Evolutionary conservation across 2,113 vertebrate species (phyloP), one percentile per base, ranked within the genome.

Genomic region (Cairina moschata): DNA sequence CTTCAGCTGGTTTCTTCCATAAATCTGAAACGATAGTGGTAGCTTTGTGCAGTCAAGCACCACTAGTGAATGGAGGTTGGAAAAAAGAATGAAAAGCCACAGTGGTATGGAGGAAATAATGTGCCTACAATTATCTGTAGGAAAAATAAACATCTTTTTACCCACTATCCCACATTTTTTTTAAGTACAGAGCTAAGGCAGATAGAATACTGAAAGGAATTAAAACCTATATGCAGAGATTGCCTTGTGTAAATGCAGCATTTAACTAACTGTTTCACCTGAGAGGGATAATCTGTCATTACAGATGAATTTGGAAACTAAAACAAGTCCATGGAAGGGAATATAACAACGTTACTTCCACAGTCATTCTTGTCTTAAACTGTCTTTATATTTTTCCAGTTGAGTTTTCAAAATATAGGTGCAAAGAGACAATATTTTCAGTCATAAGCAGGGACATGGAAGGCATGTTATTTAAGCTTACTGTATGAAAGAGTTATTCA

Each of bases 141-240:
- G 79, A 86, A 96, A 95, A 95, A 94, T 95, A 95, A 91, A 91
- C 90, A 94, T 83, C 32, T 80, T 88, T 94, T 92, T 93, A 72
- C 71, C 94, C 68, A 72, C 58, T 90, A 88, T 21, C 40, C 58
- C 85, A n/a, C 68, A 86, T 74, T 67, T 73, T 91, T 88, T 83
- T 22, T 20, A 93, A 90, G 81, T 91, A 83, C 12, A 65, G 36
- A 77, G 63, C 63, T 90, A 67, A 77, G 46, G 20, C 3, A 0
- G 78, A 79, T 34, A 62, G 75, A 93, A 82, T 74, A 83, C 36
- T 71, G 63, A 88, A 83, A 74, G 42, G 12, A 71, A 26, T 93
- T 93, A 93, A 75, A 1, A 3, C 88, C 32, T 76, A 18, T 77
- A 55, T 17, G 31, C 36, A 81, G 78, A 52, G 29, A n/a, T 80